Conservation (phyloP, 1,140 invertebrate genomes). For the Conus betulinus region DNA sequence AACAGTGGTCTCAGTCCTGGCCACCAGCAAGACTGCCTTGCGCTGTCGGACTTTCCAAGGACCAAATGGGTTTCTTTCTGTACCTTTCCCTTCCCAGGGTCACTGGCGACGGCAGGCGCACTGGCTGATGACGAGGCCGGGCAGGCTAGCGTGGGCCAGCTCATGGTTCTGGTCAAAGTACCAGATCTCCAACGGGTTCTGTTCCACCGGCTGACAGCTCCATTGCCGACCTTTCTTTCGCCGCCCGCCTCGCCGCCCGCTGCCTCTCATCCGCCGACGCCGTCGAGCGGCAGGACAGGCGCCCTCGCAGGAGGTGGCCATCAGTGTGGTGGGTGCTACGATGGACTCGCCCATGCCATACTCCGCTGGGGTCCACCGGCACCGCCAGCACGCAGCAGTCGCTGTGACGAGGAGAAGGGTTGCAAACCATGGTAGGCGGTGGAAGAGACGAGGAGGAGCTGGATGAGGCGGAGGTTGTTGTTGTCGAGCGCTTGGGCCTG, state of each 20-base stretch:
- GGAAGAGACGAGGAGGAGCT: neutral
- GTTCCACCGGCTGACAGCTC: conserved; percentile 7
- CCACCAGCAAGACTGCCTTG: too few relatives aligned
- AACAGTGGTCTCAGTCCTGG: too few relatives aligned
- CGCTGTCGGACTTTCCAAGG: too few relatives aligned
- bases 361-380: conserved; percentile 23
- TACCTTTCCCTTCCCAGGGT: neutral
- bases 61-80: neutral
- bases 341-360: conserved; percentile 31
- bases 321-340: conserved; percentile 26
- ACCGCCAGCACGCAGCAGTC: conserved; percentile 27
- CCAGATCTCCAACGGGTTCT: conserved; percentile 20
- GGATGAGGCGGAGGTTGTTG: neutral
- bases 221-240: neutral
- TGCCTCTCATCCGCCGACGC: neutral
- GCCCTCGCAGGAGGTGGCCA: conserved; percentile 18
- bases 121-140: conserved; percentile 19
- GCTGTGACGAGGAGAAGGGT: neutral
- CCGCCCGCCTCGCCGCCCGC: neutral
- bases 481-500: neutral
- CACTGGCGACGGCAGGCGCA: conserved; percentile 24
- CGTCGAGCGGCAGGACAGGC: neutral
- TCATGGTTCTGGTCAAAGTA: conserved; percentile 36
- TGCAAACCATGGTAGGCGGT: neutral
- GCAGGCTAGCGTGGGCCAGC: conserved; percentile 15